These are phyloP conservation scores for Carcharodon carcharias DNA, from an alignment of 2,797 vertebrate genomes.

Conservation along the genomic window DNA sequence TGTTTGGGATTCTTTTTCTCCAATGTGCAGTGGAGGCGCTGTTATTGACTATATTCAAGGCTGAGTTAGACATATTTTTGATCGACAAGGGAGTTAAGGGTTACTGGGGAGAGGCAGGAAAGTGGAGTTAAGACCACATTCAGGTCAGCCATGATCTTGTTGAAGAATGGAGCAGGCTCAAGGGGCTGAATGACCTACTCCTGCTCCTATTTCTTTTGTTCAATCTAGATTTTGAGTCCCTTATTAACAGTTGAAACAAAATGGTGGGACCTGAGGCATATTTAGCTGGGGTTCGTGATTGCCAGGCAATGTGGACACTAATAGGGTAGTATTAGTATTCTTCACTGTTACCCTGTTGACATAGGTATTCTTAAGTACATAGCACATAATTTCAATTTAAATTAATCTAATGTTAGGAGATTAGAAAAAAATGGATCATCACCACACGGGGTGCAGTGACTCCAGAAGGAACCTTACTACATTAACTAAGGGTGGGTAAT, in stretches of 20 bases:
- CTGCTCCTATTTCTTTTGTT: too few species aligned
- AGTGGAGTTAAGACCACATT: too few species aligned
- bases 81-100: too few species aligned
- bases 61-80: too few species aligned
- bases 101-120: too few species aligned
- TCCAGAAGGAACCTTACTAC: background rate
- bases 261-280: background rate
- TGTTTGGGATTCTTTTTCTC: too few species aligned
- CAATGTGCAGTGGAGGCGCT: too few species aligned
- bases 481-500: background rate
- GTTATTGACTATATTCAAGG: too few species aligned
- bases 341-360: background rate
- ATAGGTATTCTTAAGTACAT: background rate
- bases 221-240: background rate
- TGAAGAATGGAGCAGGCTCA: too few species aligned
- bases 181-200: too few species aligned
- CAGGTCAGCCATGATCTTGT: too few species aligned
- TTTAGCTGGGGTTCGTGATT: background rate
- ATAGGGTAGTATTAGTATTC: background rate
- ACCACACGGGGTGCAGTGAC: background rate
- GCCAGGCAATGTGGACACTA: background rate
- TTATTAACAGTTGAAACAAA: background rate
- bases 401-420: background rate
- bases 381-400: background rate
- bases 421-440: background rate